Evolutionary conservation across 2,113 vertebrate genomes (phyloP).

Genomic region (Bettongia penicillata): DNA sequence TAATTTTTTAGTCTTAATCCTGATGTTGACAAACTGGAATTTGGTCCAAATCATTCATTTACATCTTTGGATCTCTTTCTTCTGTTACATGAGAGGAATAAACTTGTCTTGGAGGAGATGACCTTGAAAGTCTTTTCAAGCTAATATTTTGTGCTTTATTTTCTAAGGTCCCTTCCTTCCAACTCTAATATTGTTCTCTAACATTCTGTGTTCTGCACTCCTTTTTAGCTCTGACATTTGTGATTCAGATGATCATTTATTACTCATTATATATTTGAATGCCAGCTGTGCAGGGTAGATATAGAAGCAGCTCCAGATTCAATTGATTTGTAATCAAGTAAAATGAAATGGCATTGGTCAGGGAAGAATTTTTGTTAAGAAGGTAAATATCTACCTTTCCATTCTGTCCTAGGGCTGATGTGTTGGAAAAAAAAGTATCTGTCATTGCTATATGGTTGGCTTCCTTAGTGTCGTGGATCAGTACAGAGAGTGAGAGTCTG

Average conservation of each 20-base stretch:
- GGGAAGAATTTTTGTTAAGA: neutral
- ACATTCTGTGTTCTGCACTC: neutral
- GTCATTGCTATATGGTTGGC: slow-evolving; percentile 19
- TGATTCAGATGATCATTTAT: neutral
- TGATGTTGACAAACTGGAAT: neutral
- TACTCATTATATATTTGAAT: neutral
- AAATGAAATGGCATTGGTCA: slow-evolving; percentile 6
- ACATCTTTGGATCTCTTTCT: neutral
- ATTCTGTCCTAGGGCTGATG: neutral
- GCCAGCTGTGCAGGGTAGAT: neutral
- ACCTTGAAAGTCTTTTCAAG: neutral
- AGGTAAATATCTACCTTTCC: slow-evolving; percentile 19
- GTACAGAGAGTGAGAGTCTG: neutral
- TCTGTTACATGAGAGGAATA: neutral
- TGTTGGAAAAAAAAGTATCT: neutral
- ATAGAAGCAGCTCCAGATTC: neutral
- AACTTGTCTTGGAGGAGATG: neutral
- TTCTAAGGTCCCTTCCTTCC: neutral
- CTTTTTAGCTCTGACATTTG: neutral
- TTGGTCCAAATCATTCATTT: neutral
- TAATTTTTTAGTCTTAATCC: neutral
- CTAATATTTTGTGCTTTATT: neutral
- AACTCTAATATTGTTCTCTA: neutral
- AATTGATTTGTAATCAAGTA: neutral
- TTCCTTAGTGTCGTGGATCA: slow-evolving; percentile 35